Evolutionary conservation across 2,113 vertebrate species (phyloP).

Genomic region (Crotalus helleri): DNA sequence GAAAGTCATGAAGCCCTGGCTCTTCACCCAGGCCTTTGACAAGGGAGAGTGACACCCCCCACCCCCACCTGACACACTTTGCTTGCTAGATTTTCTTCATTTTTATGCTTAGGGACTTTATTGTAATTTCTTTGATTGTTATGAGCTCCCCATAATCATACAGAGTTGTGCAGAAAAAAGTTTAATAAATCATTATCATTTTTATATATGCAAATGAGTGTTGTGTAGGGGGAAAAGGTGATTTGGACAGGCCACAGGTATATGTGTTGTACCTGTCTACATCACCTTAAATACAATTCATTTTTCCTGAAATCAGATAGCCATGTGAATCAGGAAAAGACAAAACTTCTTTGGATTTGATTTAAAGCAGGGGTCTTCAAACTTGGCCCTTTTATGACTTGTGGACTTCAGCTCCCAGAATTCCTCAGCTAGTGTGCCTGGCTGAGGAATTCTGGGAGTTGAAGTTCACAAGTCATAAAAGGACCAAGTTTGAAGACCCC

Average conservation of each 20-base stretch:
- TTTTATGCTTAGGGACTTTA: neutral
- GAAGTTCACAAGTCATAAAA: too few species aligned
- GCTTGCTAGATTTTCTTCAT: neutral
- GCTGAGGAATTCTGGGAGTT: too few species aligned
- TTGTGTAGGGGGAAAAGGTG: neutral
- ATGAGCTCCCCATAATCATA: rapidly evolving
- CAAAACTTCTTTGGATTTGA: neutral
- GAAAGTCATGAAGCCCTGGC: neutral
- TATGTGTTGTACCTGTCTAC: neutral
- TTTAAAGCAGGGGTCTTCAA: neutral
- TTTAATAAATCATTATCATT: neutral
- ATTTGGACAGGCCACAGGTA: neutral
- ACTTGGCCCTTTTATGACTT: too few species aligned
- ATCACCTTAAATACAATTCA: neutral
- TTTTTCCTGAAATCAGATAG: neutral
- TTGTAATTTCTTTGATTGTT: neutral
- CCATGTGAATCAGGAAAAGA: neutral
- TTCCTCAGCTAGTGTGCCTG: too few species aligned
- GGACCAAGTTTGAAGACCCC: too few species aligned
- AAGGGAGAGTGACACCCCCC: neutral
- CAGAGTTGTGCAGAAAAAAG: neutral
- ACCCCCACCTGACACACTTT: neutral
- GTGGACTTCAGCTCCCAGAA: too few species aligned
- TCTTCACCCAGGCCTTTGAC: neutral
- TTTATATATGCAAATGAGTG: neutral